phyloP scores from a whole-genome alignment of 2,888 invertebrate genomes.

The Crepidodera aurea region DNA sequence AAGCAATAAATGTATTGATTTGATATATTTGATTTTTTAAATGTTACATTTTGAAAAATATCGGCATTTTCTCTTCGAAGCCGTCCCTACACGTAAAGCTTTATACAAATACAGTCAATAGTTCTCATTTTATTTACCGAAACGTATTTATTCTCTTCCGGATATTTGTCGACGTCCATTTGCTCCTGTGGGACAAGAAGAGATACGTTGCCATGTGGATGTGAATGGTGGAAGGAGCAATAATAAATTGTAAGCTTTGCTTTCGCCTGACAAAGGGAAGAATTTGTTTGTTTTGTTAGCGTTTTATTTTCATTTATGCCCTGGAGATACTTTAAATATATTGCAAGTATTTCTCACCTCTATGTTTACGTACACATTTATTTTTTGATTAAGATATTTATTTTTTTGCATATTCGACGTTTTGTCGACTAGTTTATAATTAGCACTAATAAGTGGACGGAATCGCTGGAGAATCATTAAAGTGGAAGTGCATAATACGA shows the following conservation, averaged over 20 bases:
- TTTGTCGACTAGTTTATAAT: no score
- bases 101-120: conserved; percentile 25
- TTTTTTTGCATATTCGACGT: no score
- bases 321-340: not conserved
- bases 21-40: no score
- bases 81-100: not conserved
- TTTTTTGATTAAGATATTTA: no score
- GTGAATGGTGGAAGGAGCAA: conserved; percentile 3
- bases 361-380: no score
- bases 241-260: conserved; percentile 12
- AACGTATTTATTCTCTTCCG: conserved; percentile 24
- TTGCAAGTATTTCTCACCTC: not conserved
- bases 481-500: no score
- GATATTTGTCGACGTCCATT: conserved; percentile 31
- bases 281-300: conserved; percentile 14
- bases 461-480: no score
- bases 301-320: not conserved
- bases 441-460: no score
- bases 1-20: no score
- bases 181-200: conserved; percentile 14
- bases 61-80: no score
- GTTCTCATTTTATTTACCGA: conserved; percentile 20
- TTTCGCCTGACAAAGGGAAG: conserved; percentile 1
- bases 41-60: no score
- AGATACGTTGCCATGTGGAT: conserved; percentile 7